phyloP scores from a whole-genome alignment of 2,113 vertebrate genomes.

The Otolemur garnettii region DNA sequence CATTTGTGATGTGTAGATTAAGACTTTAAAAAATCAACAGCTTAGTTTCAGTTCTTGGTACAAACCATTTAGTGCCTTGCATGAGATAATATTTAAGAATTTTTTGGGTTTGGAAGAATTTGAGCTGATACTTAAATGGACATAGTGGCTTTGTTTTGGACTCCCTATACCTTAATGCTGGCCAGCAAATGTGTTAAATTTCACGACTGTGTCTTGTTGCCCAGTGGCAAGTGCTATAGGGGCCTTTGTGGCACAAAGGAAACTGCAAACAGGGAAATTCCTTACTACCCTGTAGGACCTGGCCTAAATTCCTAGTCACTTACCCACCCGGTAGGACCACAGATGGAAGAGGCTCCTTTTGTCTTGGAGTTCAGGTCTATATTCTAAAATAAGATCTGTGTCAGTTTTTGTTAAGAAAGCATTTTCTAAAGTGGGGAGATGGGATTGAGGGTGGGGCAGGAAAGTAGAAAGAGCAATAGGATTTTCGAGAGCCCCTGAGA shows the following conservation, averaged over 20 bases:
- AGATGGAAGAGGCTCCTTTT: not conserved
- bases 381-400: not conserved
- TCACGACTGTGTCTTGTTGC: not conserved
- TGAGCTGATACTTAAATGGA: not conserved
- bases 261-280: not conserved
- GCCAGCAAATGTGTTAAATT: not conserved
- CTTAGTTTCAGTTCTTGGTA: not conserved
- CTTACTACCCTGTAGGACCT: not conserved
- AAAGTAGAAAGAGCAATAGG: not conserved
- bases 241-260: not conserved
- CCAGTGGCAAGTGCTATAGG: accelerated
- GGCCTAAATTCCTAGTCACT: not conserved
- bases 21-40: not conserved
- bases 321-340: not conserved
- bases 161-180: accelerated
- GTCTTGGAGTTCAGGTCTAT: not conserved
- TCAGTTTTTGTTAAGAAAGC: not conserved
- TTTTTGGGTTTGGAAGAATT: not conserved
- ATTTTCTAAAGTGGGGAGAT: not conserved
- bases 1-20: not conserved
- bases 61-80: not conserved
- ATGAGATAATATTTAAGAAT: not conserved
- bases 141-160: not conserved
- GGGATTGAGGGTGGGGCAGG: not conserved
- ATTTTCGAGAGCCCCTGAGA: not conserved